Conservation (phyloP, 2,888 invertebrate genomes). For the Chaitophorus viminalis region DNA sequence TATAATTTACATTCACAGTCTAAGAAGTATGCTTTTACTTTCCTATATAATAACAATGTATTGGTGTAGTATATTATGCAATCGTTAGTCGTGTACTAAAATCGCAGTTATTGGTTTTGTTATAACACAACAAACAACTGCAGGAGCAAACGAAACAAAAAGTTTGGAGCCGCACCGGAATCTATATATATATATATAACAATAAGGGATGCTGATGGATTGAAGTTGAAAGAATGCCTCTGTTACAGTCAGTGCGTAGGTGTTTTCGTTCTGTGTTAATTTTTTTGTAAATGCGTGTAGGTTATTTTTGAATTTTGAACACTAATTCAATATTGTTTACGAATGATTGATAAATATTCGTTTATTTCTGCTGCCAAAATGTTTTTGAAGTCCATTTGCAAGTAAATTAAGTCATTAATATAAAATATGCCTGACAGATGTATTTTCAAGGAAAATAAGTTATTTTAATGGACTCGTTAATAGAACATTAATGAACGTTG, state of each 20-base stretch:
- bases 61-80: background rate
- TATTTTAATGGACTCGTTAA: constrained; percentile 14
- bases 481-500: background rate
- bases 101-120: background rate
- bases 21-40: background rate
- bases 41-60: background rate
- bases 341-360: constrained; percentile 14
- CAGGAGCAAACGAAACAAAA: background rate
- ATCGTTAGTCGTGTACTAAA: background rate
- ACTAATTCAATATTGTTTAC: background rate
- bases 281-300: background rate
- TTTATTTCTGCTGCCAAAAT: constrained; percentile 23
- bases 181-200: too few species aligned
- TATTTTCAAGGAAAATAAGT: constrained; percentile 11
- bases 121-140: background rate
- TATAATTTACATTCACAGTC: background rate
- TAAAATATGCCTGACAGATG: background rate
- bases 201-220: background rate
- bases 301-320: background rate
- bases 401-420: constrained; percentile 28
- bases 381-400: background rate
- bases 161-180: background rate
- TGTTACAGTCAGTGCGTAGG: background rate
- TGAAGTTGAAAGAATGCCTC: background rate
- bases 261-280: background rate